Conservation (phyloP, 2,113 vertebrate species). For the Oreotrochilus melanogaster region DNA sequence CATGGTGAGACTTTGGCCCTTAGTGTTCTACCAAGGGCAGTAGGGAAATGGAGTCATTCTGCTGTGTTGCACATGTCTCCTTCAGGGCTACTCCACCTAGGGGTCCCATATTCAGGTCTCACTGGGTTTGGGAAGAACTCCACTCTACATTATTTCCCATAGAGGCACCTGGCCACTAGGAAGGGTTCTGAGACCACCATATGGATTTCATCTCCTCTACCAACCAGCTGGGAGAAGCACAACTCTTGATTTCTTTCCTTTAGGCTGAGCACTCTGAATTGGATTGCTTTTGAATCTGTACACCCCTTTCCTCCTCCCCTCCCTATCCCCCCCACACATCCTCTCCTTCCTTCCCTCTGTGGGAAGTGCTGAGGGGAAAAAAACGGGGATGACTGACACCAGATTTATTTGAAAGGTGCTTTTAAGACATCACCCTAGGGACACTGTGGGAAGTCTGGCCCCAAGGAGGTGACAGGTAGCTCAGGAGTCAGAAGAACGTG, state of each 20-base stretch:
- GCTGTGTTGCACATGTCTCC: not conserved
- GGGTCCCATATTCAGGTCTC: not conserved
- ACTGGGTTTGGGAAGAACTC: not conserved
- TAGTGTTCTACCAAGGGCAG: not conserved
- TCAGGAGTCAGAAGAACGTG: conserved; percentile 22
- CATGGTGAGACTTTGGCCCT: not conserved
- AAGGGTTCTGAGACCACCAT: conserved; percentile 29
- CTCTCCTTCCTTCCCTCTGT: not conserved
- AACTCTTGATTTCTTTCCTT: conserved; percentile 5
- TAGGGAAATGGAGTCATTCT: not conserved
- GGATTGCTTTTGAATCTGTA: not conserved
- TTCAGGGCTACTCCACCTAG: not conserved
- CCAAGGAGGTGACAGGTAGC: conserved; percentile 19
- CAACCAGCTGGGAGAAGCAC: not conserved
- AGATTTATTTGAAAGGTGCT: conserved; percentile 61
- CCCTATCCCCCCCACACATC: not conserved
- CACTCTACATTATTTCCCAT: not conserved
- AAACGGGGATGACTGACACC: conserved; percentile 44
- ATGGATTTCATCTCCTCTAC: not conserved
- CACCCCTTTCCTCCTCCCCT: conserved; percentile 4
- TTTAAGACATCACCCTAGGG: conserved; percentile 35
- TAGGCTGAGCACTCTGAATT: not conserved
- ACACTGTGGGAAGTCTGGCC: conserved; percentile 42
- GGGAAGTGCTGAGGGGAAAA: not conserved
- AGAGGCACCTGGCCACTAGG: not conserved